Percentiles rank a stretch among this genome's conserved stretches.
These are phyloP conservation scores for Orthonychiurus folsomi DNA, from an alignment of 2,888 invertebrate genomes.

Conservation along the genomic window DNA sequence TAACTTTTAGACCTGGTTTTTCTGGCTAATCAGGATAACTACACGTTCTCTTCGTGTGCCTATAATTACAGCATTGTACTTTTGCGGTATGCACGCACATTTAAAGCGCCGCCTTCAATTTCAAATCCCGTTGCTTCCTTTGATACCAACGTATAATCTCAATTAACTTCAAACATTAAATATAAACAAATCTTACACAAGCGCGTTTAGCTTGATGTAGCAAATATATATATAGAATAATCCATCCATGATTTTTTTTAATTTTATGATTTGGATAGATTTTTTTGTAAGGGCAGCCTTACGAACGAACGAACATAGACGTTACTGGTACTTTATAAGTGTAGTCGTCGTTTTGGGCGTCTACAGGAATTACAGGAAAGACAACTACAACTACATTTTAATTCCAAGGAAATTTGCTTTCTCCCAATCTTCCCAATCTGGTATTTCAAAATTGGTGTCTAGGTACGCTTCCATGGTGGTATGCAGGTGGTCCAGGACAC, in stretches of 20 bases:
- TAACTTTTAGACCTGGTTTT: too few relatives aligned
- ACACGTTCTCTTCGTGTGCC: too few relatives aligned
- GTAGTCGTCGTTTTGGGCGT: too few relatives aligned
- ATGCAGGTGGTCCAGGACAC: constrained; percentile 67
- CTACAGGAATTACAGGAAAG: too few relatives aligned
- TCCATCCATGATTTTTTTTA: neutral
- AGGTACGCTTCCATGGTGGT: constrained; percentile 78
- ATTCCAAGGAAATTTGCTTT: constrained; percentile 44
- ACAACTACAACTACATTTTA: constrained; percentile 27
- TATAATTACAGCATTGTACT: neutral
- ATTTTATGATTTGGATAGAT: neutral
- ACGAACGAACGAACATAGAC: neutral
- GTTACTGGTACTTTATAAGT: neutral
- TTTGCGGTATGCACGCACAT: neutral
- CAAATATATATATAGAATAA: neutral
- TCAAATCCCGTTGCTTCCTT: neutral
- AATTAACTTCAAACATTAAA: neutral
- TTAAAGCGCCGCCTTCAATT: neutral
- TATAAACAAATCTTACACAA: neutral
- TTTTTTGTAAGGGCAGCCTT: neutral
- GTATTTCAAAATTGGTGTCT: constrained; percentile 68
- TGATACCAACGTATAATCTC: neutral
- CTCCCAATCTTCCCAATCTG: constrained; percentile 63
- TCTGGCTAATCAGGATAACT: too few relatives aligned
- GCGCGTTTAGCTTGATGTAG: neutral